These are phyloP conservation scores for Therioaphis trifolii DNA, from an alignment of 2,888 invertebrate genomes.

Conservation along the genomic window DNA sequence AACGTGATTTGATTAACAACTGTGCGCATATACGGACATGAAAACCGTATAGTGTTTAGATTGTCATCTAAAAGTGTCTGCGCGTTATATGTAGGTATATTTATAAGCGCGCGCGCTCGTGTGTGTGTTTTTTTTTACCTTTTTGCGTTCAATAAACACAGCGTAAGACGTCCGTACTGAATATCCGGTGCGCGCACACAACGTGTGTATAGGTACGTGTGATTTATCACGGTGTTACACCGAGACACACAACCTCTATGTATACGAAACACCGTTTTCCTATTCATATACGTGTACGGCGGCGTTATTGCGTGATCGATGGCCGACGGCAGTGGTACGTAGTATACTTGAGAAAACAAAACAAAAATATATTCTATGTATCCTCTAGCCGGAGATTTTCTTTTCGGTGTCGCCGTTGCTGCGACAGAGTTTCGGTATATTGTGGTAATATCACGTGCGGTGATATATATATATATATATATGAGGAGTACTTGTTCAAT, in stretches of 20 bases:
- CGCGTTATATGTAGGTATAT: neutral
- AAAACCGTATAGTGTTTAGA: conserved; percentile 14
- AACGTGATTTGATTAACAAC: conserved; percentile 50
- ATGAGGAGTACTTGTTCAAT: too few species aligned
- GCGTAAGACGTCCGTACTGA: neutral
- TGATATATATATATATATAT: too few species aligned
- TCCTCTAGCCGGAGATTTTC: neutral
- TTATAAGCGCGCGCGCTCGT: too few species aligned
- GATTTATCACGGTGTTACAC: conserved; percentile 35
- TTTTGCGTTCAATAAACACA: conserved; percentile 25
- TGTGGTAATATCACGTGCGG: too few species aligned
- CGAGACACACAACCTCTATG: neutral
- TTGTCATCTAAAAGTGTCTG: conserved; percentile 40
- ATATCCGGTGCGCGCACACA: neutral
- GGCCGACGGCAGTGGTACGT: neutral
- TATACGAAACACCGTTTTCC: conserved; percentile 30
- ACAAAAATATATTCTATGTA: neutral
- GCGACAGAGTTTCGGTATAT: neutral
- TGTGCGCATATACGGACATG: neutral
- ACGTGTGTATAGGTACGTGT: too few species aligned
- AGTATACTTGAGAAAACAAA: neutral
- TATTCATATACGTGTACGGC: neutral
- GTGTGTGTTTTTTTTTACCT: neutral
- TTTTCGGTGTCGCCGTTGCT: neutral
- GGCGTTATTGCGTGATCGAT: conserved; percentile 40